Conservation (phyloP, 2,113 vertebrate genomes). For the Tylochromis polylepis region DNA sequence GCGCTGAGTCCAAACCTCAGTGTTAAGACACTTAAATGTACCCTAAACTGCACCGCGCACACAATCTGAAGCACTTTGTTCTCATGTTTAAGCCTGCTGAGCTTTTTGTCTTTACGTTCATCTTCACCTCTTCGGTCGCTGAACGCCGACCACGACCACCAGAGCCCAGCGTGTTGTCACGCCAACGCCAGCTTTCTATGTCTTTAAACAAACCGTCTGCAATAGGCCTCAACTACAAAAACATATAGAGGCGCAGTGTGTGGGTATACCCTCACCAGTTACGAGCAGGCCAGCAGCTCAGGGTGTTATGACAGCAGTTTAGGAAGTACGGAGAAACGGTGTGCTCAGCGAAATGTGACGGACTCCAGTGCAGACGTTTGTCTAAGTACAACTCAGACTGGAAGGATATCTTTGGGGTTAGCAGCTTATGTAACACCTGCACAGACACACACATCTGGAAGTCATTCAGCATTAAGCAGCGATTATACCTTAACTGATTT, state of each 20-base stretch:
- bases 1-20: neutral
- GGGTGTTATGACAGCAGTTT: conserved; percentile 33
- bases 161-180: neutral
- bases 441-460: conserved; percentile 6
- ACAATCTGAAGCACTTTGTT: neutral
- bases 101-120: neutral
- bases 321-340: conserved; percentile 1
- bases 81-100: neutral
- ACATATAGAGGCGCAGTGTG: neutral
- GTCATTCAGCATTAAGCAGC: neutral
- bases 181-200: neutral
- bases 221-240: conserved; percentile 29
- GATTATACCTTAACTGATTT: neutral
- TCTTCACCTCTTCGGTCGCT: neutral
- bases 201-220: conserved; percentile 42
- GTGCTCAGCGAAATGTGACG: conserved; percentile 34
- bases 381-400: neutral
- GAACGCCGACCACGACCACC: neutral
- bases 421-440: conserved; percentile 12
- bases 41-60: neutral
- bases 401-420: neutral
- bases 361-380: neutral
- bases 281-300: neutral
- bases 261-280: neutral
- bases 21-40: neutral